Evolutionary conservation across 1,140 invertebrate genomes (phyloP).

Genomic region (Sinonovacula constricta): DNA sequence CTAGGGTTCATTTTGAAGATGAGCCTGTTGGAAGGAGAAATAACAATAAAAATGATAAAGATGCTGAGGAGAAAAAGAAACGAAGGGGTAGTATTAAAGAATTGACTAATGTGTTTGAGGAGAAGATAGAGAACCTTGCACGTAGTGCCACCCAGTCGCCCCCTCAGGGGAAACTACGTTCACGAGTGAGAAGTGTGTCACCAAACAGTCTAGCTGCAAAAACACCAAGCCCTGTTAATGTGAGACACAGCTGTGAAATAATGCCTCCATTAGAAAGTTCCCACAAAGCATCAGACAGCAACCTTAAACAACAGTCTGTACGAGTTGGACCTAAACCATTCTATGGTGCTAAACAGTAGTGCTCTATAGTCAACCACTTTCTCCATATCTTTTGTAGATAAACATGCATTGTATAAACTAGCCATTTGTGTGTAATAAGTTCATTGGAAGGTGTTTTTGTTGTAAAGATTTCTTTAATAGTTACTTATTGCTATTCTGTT

Average conservation of each 20-base stretch:
- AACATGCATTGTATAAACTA: no score
- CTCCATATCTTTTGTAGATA: no score
- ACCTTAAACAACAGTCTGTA: slow-evolving; percentile 58
- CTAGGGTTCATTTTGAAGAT: not conserved
- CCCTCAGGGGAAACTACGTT: slow-evolving; percentile 34
- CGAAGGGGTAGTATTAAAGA: slow-evolving; percentile 74
- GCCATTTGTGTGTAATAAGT: no score
- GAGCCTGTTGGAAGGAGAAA: not conserved
- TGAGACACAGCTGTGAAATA: slow-evolving; percentile 58
- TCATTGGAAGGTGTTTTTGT: no score
- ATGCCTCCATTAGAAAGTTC: slow-evolving; percentile 2
- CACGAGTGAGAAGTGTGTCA: slow-evolving; percentile 50
- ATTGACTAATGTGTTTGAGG: slow-evolving; percentile 70
- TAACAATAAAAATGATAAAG: slow-evolving; percentile 43
- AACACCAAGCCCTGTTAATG: slow-evolving; percentile 43
- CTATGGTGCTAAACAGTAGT: slow-evolving; percentile 67
- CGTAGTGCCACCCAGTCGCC: slow-evolving; percentile 42
- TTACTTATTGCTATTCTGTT: no score
- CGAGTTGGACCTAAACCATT: slow-evolving; percentile 75
- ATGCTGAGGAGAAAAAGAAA: slow-evolving; percentile 53
- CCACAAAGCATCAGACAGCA: slow-evolving; percentile 35
- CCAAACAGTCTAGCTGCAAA: slow-evolving; percentile 33
- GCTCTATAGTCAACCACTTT: no score
- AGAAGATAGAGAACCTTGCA: slow-evolving; percentile 50
- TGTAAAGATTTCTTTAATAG: no score